phyloP scores from a whole-genome alignment of 2,888 invertebrate genomes.

The Ophioninae sp. region DNA sequence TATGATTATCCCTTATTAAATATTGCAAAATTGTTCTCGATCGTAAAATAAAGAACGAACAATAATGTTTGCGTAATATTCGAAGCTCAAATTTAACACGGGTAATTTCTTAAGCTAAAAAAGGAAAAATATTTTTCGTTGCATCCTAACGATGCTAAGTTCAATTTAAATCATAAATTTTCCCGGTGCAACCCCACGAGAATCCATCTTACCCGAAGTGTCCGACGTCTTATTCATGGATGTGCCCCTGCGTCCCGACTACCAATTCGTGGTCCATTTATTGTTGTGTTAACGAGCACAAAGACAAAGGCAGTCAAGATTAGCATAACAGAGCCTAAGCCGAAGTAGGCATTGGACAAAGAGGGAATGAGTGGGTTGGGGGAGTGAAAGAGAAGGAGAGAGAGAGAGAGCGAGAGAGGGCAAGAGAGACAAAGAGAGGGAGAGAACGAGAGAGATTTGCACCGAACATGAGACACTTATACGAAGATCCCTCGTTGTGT shows the following conservation, averaged over 20 bases:
- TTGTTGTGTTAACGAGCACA: slow-evolving; percentile 38
- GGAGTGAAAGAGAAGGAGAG: slow-evolving; percentile 21
- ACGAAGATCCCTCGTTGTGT: slow-evolving; percentile 8
- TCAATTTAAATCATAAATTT: no score
- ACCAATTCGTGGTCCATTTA: slow-evolving; percentile 25
- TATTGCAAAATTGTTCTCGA: no score
- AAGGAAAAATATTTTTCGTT: no score
- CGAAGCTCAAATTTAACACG: no score
- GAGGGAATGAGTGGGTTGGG: slow-evolving; percentile 1
- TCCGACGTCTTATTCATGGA: background rate
- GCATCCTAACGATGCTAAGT: no score
- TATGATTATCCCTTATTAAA: no score
- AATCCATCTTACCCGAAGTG: background rate
- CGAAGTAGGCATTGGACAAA: slow-evolving; percentile 61
- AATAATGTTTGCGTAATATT: no score
- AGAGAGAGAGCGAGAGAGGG: no score
- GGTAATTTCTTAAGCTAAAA: no score
- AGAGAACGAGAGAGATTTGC: slow-evolving; percentile 39
- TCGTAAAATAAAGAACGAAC: no score
- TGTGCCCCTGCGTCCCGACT: background rate
- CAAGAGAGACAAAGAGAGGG: no score
- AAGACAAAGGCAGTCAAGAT: slow-evolving; percentile 63
- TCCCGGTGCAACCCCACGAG: no score
- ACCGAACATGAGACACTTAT: slow-evolving; percentile 22
- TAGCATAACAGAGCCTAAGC: slow-evolving; percentile 74